Evolutionary conservation across 2,888 invertebrate genomes (phyloP), one percentile per base, ranked within the genome.

Genomic region (Hecatera dysodea): DNA sequence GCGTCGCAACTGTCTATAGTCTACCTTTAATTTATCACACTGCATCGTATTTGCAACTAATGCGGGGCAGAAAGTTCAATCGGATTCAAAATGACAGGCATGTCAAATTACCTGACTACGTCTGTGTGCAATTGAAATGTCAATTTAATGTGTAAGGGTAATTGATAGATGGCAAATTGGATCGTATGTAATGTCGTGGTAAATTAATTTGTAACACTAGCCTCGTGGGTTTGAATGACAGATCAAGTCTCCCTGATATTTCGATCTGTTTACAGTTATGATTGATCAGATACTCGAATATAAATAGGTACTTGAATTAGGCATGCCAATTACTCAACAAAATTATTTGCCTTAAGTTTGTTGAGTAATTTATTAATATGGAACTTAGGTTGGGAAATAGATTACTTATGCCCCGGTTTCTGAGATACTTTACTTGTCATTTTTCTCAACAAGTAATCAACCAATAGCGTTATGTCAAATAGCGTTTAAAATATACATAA

Each of bases 21-120:
- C 39, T 19, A 22, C 56, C 7, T 56, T 56, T 12, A 75, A 84
- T 86, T 48, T 88, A 90, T 88, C 78, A 73, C 83, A 69, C 80
- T 74, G 66, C 19, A 55, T 46, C 50, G 50, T 82, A 63, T 63
- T 69, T 52, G 11, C 67, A 24, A 44, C 29, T 19, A 59, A 62
- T 82, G 67, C 61, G 63, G 67, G 63, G 68, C 44, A 68, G 57
- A 84, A 65, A 75, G 36, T 22, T 33, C 33, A 33, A 22, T 46
- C 15, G 4, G 4, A 12, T 52, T 52, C 44, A 57, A 36, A 36
- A 29, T 39, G 6, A 22, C 19, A 24, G 12, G 2, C 24, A 64
- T 44, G 55, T 39, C 1, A 60, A 60, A 60, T 70, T 27, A 3
- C 1, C 22, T 5, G 15, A 1, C 2, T 27, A 22, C 12, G 4